A percentile compares a stretch with the other conserved stretches of the same genome.
phyloP scores from a whole-genome alignment of 2,797 vertebrate genomes.

The Pangasius sanitwongsei region DNA sequence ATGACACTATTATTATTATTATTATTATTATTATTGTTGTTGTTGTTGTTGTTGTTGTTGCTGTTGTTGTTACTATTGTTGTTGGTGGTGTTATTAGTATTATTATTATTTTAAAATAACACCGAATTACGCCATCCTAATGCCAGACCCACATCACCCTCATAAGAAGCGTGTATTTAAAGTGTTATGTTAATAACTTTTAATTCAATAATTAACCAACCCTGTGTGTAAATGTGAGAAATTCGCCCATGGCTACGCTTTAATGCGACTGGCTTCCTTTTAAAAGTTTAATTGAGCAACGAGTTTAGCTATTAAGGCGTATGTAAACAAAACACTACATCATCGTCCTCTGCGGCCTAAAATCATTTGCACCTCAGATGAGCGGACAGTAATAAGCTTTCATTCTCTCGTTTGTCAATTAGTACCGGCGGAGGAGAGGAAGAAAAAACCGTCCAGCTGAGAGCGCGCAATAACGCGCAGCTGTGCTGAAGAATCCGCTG shows the following conservation, averaged over 20 bases:
- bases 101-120: conserved; percentile 7
- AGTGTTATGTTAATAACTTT: conserved; percentile 34
- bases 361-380: conserved; percentile 57
- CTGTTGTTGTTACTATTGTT: no score
- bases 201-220: conserved; percentile 21
- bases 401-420: conserved; percentile 64
- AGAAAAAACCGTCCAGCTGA: conserved; percentile 40
- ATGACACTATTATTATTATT: background rate
- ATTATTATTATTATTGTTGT: background rate
- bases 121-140: background rate
- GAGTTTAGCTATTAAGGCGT: conserved; percentile 31
- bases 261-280: conserved; percentile 37
- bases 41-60: background rate
- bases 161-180: background rate
- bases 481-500: conserved; percentile 52
- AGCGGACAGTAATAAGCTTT: conserved; percentile 63
- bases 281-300: conserved; percentile 42
- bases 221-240: conserved; percentile 19
- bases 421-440: conserved; percentile 36
- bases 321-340: conserved; percentile 52
- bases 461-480: conserved; percentile 59
- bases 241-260: conserved; percentile 29
- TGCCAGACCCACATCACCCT: background rate
- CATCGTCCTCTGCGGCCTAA: conserved; percentile 41
- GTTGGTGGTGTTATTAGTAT: background rate